phyloP scores from a whole-genome alignment of 2,888 invertebrate genomes.

The Zygaena filipendulae region DNA sequence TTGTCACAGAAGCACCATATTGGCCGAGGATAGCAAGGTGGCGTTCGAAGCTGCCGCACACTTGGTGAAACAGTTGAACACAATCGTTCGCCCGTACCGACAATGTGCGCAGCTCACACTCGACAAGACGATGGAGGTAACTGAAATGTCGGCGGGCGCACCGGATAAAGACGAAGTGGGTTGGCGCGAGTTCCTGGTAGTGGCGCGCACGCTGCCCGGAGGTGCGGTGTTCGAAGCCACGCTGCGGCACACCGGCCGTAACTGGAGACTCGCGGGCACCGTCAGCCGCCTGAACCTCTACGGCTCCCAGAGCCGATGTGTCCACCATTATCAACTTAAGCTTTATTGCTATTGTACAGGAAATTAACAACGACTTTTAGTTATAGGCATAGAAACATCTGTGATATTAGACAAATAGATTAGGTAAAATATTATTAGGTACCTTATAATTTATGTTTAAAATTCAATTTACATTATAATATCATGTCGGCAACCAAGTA shows the following conservation, averaged over 20 bases:
- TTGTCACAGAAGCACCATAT: conserved; percentile 75
- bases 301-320: conserved; percentile 82
- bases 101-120: conserved; percentile 75
- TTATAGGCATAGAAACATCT: conserved; percentile 13
- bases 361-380: conserved; percentile 16
- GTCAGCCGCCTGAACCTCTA: conserved; percentile 83
- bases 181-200: conserved; percentile 72
- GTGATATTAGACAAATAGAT: too few relatives aligned
- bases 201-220: conserved; percentile 73
- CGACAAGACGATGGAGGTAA: conserved; percentile 72
- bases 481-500: too few relatives aligned
- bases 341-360: conserved; percentile 80
- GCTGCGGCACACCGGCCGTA: conserved; percentile 43
- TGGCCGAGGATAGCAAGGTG: conserved; percentile 58
- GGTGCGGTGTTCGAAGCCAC: conserved; percentile 84
- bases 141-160: conserved; percentile 63
- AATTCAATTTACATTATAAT: too few relatives aligned
- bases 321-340: conserved; percentile 78
- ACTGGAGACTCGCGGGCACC: conserved; percentile 72
- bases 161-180: conserved; percentile 40
- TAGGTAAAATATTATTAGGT: too few relatives aligned
- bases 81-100: conserved; percentile 64
- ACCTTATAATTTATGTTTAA: too few relatives aligned
- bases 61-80: conserved; percentile 74
- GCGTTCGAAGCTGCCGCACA: conserved; percentile 70